A percentile compares a stretch with the other conserved stretches of the same genome.
These are phyloP conservation scores for Heterodera schachtii DNA, from an alignment of 1,140 invertebrate genomes.

Conservation along the genomic window DNA sequence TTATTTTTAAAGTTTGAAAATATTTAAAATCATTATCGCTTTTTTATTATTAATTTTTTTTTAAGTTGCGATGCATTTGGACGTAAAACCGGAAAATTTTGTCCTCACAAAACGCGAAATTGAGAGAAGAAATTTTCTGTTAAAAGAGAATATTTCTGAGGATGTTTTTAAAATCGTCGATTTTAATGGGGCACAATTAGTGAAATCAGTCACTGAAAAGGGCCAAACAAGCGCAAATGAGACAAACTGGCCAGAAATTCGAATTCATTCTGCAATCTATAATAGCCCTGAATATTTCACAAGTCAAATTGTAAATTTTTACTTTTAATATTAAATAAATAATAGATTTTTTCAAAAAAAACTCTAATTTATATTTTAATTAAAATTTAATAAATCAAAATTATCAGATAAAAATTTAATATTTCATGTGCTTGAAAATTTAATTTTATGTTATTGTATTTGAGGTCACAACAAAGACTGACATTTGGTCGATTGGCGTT, in stretches of 20 bases:
- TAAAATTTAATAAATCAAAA: not conserved
- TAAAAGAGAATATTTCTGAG: not conserved
- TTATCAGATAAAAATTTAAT: no score
- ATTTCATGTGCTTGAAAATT: no score
- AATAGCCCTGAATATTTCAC: not conserved
- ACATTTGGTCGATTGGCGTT: not conserved
- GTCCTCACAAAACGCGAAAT: not conserved
- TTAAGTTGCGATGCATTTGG: not conserved
- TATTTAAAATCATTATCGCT: no score
- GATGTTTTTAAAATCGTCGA: not conserved
- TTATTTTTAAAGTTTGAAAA: no score
- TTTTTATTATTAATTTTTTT: not conserved
- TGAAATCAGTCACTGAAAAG: not conserved
- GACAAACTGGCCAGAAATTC: not conserved
- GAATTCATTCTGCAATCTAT: not conserved
- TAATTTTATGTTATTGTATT: not conserved
- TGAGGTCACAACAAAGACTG: not conserved
- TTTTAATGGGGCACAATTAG: not conserved
- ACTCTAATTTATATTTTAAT: not conserved
- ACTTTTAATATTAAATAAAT: not conserved
- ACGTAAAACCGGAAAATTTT: not conserved
- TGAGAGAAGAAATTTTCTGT: not conserved
- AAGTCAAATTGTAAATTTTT: not conserved
- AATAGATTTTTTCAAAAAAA: not conserved
- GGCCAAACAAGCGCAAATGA: not conserved